Conservation (phyloP, 1,140 invertebrate species). For the Drosophila bocqueti region DNA sequence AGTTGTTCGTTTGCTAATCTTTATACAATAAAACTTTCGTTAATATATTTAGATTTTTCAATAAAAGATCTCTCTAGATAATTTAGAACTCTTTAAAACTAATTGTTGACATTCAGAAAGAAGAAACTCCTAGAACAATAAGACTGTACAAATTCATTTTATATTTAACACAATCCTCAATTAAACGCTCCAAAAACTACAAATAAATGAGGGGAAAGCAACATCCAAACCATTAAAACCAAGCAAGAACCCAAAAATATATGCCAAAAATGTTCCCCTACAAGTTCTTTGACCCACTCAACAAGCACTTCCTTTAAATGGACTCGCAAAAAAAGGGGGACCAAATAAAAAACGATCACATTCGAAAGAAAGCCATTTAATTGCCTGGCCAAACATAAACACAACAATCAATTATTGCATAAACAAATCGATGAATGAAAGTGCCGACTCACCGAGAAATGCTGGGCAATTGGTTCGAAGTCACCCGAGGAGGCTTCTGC, state of each 20-base stretch:
- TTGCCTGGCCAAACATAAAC: constrained; percentile 45
- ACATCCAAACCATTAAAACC: not conserved
- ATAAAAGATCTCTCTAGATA: too few species aligned
- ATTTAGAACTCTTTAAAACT: too few species aligned
- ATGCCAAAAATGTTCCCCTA: not conserved
- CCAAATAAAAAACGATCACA: not conserved
- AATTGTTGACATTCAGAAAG: not conserved
- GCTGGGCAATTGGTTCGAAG: constrained; percentile 28
- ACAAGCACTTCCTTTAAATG: not conserved
- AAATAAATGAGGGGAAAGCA: not conserved
- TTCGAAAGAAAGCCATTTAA: constrained; percentile 36
- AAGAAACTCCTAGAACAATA: not conserved
- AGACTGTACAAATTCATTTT: not conserved
- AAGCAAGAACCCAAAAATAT: not conserved
- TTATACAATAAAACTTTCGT: too few species aligned
- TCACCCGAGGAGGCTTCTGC: not conserved
- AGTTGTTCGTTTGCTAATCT: too few species aligned
- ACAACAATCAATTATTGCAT: constrained; percentile 51
- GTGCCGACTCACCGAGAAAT: constrained; percentile 37
- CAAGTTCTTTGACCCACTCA: constrained; percentile 31
- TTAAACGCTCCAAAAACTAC: too few species aligned
- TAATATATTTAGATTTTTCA: too few species aligned
- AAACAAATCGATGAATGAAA: constrained; percentile 56
- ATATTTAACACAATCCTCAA: too few species aligned
- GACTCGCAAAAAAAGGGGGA: not conserved